phyloP scores from a whole-genome alignment of 2,797 vertebrate genomes.

The Sebastes dallii region DNA sequence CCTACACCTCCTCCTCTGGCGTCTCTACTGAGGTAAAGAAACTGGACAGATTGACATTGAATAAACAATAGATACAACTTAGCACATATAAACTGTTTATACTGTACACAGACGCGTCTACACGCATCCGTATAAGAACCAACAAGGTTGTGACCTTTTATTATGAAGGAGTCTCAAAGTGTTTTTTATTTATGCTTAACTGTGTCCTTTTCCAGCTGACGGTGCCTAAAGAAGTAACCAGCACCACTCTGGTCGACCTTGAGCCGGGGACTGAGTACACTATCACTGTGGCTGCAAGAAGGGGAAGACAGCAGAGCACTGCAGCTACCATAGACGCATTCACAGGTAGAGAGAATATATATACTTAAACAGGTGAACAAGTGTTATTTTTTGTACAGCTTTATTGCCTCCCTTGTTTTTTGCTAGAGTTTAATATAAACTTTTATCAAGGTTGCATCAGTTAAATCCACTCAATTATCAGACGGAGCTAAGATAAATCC shows the following conservation, averaged over 20 bases:
- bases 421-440: background rate
- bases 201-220: constrained; percentile 75
- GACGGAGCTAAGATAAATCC: constrained; percentile 11
- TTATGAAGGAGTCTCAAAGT: background rate
- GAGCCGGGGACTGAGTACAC: constrained; percentile 97
- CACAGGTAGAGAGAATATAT: constrained; percentile 86
- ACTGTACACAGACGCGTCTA: background rate
- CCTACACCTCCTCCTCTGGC: constrained; percentile 91
- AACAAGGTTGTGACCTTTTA: background rate
- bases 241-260: constrained; percentile 87
- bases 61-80: background rate
- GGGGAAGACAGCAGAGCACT: constrained; percentile 93
- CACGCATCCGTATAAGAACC: background rate
- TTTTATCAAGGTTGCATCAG: background rate
- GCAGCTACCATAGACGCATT: constrained; percentile 93
- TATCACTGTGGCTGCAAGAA: constrained; percentile 91
- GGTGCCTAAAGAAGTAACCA: constrained; percentile 85
- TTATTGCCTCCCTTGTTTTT: background rate
- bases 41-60: background rate
- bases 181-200: background rate
- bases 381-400: background rate
- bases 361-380: background rate
- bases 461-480: constrained; percentile 35
- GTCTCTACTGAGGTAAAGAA: constrained; percentile 84
- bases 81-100: background rate